A percentile compares a stretch with the other conserved stretches of the same genome.
phyloP scores from a whole-genome alignment of 2,888 invertebrate species.

The Oxyscelio sp. region DNA sequence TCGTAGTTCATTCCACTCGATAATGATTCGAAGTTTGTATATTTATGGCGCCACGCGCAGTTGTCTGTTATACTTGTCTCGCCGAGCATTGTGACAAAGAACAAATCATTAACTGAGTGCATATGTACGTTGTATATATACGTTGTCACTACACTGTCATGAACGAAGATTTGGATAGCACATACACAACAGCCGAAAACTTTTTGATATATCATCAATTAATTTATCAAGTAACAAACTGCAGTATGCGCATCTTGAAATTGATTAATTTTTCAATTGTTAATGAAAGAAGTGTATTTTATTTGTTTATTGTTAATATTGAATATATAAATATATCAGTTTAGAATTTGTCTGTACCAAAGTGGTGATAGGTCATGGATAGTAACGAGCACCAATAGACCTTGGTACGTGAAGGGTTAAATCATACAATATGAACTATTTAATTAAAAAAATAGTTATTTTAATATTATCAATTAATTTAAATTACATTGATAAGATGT shows the following conservation, averaged over 20 bases:
- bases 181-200: conserved; percentile 39
- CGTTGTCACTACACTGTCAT: conserved; percentile 47
- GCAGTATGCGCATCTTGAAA: neutral
- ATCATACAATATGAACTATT: too few relatives aligned
- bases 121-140: conserved; percentile 51
- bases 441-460: too few relatives aligned
- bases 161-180: conserved; percentile 32
- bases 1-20: conserved; percentile 68
- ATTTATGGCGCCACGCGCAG: conserved; percentile 71
- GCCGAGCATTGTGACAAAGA: conserved; percentile 68
- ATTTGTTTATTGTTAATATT: too few relatives aligned
- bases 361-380: too few relatives aligned
- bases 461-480: too few relatives aligned
- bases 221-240: conserved; percentile 17
- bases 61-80: conserved; percentile 71
- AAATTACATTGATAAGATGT: too few relatives aligned
- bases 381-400: too few relatives aligned
- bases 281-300: too few relatives aligned
- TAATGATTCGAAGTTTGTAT: conserved; percentile 69
- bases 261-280: conserved; percentile 29
- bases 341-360: too few relatives aligned
- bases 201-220: conserved; percentile 27
- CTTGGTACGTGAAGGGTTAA: too few relatives aligned
- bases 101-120: conserved; percentile 69
- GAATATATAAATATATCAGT: too few relatives aligned